Conservation (phyloP, 1,140 invertebrate genomes). For the Portunus trituberculatus region DNA sequence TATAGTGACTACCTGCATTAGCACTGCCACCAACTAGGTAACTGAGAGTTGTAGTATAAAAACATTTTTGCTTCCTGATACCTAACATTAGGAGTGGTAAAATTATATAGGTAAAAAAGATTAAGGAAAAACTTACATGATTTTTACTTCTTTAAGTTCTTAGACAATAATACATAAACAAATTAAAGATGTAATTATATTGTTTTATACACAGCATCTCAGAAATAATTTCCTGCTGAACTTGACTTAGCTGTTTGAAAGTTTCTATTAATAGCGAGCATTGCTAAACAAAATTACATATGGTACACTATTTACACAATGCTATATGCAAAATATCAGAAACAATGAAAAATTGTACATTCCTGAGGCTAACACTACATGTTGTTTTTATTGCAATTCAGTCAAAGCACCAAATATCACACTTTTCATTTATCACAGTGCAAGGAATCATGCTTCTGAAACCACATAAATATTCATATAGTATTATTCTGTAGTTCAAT, state of each 20-base stretch:
- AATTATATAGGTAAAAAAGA: too few relatives aligned
- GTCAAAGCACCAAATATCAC: neutral
- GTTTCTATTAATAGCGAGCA: neutral
- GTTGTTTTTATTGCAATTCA: neutral
- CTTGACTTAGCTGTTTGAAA: neutral
- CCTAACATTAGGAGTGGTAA: too few relatives aligned
- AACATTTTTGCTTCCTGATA: too few relatives aligned
- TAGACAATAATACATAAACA: too few relatives aligned
- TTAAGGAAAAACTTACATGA: too few relatives aligned
- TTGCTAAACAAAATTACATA: neutral
- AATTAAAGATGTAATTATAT: too few relatives aligned
- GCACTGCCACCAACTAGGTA: too few relatives aligned
- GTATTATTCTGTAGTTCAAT: too few relatives aligned
- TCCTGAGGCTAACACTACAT: neutral
- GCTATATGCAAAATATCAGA: neutral
- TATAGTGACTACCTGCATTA: too few relatives aligned
- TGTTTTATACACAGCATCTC: neutral
- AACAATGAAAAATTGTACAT: conserved; percentile 10
- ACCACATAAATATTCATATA: neutral
- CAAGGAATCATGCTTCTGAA: neutral
- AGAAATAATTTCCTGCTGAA: neutral
- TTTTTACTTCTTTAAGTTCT: too few relatives aligned
- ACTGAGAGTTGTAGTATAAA: too few relatives aligned
- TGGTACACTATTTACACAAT: neutral
- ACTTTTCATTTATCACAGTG: neutral